phyloP scores from a whole-genome alignment of 2,113 vertebrate genomes.

The Hassar affinis region DNA sequence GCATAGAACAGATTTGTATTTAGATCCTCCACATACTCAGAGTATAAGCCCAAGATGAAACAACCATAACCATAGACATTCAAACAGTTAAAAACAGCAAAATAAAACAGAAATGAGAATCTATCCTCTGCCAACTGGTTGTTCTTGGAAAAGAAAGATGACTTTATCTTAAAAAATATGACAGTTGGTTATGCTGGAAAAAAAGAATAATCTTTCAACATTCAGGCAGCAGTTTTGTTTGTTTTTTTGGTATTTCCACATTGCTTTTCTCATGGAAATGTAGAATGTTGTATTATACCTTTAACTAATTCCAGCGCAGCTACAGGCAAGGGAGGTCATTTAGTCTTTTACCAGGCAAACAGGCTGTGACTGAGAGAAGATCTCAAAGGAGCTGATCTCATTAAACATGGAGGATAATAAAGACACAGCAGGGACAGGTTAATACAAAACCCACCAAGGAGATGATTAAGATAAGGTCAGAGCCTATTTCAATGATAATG shows the following conservation, averaged over 20 bases:
- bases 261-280: neutral
- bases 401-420: slow-evolving; percentile 40
- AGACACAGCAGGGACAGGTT: slow-evolving; percentile 32
- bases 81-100: neutral
- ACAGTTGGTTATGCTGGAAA: neutral
- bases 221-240: neutral
- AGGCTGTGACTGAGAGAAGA: slow-evolving; percentile 16
- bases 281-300: neutral
- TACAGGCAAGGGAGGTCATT: slow-evolving; percentile 14
- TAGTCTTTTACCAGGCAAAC: slow-evolving; percentile 9
- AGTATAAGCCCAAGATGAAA: neutral
- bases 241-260: neutral
- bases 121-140: neutral
- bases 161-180: neutral
- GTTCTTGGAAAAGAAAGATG: neutral
- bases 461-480: slow-evolving; percentile 41
- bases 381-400: slow-evolving; percentile 38
- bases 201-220: neutral
- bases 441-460: slow-evolving; percentile 30
- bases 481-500: slow-evolving; percentile 38
- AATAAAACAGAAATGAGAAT: neutral
- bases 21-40: neutral
- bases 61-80: neutral
- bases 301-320: neutral
- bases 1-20: neutral